phyloP scores from a whole-genome alignment of 2,113 vertebrate genomes.

The Sciurus niger region DNA sequence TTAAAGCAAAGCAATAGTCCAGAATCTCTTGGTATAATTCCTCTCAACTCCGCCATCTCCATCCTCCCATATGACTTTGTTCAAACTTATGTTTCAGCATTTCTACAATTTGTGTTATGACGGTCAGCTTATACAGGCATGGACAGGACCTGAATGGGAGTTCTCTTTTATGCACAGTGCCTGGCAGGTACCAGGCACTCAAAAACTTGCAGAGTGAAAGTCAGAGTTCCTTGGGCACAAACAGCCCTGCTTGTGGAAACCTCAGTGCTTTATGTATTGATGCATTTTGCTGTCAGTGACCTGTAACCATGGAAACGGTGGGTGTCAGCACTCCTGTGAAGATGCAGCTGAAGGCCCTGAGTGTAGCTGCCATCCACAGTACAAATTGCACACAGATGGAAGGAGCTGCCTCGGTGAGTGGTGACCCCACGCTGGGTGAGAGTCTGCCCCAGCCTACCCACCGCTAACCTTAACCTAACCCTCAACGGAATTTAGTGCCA shows the following conservation, averaged over 20 bases:
- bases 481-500: neutral
- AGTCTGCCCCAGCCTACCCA: neutral
- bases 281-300: conserved; percentile 91
- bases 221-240: neutral
- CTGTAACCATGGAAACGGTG: conserved; percentile 98
- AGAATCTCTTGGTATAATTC: conserved; percentile 7
- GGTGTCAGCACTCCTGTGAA: conserved; percentile 97
- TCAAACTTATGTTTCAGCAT: neutral
- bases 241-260: conserved; percentile 47
- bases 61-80: neutral
- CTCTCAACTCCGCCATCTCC: neutral
- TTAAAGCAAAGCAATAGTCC: neutral
- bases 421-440: neutral
- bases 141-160: neutral
- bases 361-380: conserved; percentile 96
- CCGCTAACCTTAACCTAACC: neutral
- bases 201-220: neutral
- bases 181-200: neutral
- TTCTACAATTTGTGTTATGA: neutral
- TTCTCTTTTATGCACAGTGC: neutral
- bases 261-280: conserved; percentile 62
- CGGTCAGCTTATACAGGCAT: neutral
- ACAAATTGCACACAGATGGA: conserved; percentile 92
- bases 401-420: conserved; percentile 95
- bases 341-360: conserved; percentile 94